These are phyloP conservation scores for Alloplasta piceator DNA, from an alignment of 2,888 invertebrate species.

Conservation along the genomic window DNA sequence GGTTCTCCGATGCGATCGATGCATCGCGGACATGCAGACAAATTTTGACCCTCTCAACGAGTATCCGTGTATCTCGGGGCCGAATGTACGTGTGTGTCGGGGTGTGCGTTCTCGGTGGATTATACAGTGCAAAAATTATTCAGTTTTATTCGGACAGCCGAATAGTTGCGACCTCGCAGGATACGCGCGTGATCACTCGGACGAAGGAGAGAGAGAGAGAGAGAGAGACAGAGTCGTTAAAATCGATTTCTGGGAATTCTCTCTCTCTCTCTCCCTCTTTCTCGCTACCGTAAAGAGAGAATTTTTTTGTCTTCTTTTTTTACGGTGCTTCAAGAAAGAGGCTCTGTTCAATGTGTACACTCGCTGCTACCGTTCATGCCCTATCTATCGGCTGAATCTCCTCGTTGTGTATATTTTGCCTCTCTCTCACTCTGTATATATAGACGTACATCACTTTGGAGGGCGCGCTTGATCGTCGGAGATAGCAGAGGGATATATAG, in stretches of 20 bases:
- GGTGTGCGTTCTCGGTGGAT: background rate
- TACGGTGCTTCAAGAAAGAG: conserved; percentile 56
- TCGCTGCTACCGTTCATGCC: conserved; percentile 21
- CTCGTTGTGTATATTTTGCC: conserved; percentile 22
- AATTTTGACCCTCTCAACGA: conserved; percentile 46
- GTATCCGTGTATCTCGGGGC: background rate
- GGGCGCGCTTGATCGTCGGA: conserved; percentile 28
- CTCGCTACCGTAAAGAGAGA: conserved; percentile 15
- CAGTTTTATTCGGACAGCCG: conserved; percentile 35
- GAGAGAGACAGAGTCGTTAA: conserved; percentile 48
- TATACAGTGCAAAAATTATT: conserved; percentile 32
- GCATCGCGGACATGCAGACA: conserved; percentile 48
- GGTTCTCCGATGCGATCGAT: conserved; percentile 57
- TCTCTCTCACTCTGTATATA: background rate
- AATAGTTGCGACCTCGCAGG: conserved; percentile 42
- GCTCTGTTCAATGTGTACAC: conserved; percentile 27
- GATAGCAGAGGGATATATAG: conserved; percentile 14
- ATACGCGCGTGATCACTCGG: conserved; percentile 26
- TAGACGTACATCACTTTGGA: conserved; percentile 13
- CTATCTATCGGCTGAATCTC: conserved; percentile 41
- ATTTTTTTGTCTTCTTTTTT: conserved; percentile 35
- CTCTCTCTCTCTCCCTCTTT: conserved; percentile 23
- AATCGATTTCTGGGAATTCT: conserved; percentile 59
- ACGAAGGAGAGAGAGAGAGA: conserved; percentile 21
- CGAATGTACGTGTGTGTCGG: background rate